These are phyloP conservation scores for Scomberomorus guttatus DNA, from an alignment of 2,797 vertebrate species.

Conservation along the genomic window DNA sequence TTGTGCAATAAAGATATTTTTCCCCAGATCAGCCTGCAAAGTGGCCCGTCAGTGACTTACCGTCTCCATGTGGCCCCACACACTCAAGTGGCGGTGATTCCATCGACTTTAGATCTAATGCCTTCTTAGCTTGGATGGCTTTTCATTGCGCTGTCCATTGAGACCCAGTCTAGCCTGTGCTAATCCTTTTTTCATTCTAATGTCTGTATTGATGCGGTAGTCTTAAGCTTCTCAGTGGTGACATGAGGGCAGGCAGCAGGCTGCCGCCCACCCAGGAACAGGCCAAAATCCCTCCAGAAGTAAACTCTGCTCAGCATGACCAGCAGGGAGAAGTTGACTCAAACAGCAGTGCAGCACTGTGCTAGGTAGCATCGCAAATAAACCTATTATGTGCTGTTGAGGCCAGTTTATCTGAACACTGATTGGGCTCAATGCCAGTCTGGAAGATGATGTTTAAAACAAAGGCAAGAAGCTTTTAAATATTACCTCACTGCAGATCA, in stretches of 20 bases:
- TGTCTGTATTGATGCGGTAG: slow-evolving; percentile 72
- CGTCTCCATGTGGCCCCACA: slow-evolving; percentile 44
- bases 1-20: background rate
- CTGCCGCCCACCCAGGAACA: slow-evolving; percentile 43
- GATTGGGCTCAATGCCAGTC: slow-evolving; percentile 20
- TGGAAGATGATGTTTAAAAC: slow-evolving; percentile 31
- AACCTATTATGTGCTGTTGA: slow-evolving; percentile 36
- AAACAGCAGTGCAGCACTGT: background rate
- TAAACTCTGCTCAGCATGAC: slow-evolving; percentile 31
- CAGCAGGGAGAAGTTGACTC: slow-evolving; percentile 21
- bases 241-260: slow-evolving; percentile 52
- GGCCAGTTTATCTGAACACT: slow-evolving; percentile 47
- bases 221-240: slow-evolving; percentile 72
- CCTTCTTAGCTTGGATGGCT: slow-evolving; percentile 69
- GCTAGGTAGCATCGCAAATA: slow-evolving; percentile 44
- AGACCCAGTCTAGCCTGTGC: slow-evolving; percentile 68
- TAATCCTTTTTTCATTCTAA: slow-evolving; percentile 79
- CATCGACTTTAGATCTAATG: slow-evolving; percentile 71
- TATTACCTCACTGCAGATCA: slow-evolving; percentile 27
- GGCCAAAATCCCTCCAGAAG: slow-evolving; percentile 28
- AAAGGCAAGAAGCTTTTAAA: slow-evolving; percentile 41
- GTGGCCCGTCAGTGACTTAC: slow-evolving; percentile 24
- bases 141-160: slow-evolving; percentile 69
- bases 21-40: slow-evolving; percentile 17
- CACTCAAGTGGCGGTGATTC: slow-evolving; percentile 52